Evolutionary conservation across 2,113 vertebrate species (phyloP).

Genomic region (Coturnix japonica): DNA sequence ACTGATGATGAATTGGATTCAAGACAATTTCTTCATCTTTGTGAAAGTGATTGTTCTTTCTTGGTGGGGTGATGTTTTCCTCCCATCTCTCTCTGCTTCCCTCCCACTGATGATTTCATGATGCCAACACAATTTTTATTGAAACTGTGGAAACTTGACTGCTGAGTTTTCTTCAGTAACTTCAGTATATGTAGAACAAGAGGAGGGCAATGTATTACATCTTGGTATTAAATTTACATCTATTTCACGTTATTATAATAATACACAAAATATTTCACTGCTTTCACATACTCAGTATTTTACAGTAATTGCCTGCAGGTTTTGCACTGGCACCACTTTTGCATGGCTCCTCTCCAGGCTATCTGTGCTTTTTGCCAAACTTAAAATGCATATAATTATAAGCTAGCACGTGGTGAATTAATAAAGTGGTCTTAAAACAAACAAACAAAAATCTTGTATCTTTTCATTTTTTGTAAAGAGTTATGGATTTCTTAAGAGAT

Average conservation of each 20-base stretch:
- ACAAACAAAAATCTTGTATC: neutral
- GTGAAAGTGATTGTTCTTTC: neutral
- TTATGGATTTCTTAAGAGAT: neutral
- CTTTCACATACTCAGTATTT: neutral
- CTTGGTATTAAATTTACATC: neutral
- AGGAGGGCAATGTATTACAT: neutral
- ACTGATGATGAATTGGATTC: neutral
- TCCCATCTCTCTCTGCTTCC: neutral
- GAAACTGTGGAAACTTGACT: neutral
- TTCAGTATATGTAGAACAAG: neutral
- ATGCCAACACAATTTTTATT: neutral
- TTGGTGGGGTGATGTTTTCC: neutral
- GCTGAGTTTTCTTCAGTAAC: neutral
- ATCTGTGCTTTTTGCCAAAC: neutral
- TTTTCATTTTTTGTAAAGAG: neutral
- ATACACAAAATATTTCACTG: neutral
- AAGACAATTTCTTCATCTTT: neutral
- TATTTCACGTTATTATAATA: neutral
- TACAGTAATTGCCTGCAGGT: neutral
- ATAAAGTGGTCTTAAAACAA: neutral
- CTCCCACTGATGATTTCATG: neutral
- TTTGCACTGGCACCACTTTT: neutral
- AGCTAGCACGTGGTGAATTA: neutral
- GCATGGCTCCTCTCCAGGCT: neutral
- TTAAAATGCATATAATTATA: neutral